Percentiles rank a stretch among this genome's conserved stretches.
These are phyloP conservation scores for Tryphoninae sp. DNA, from an alignment of 2,888 invertebrate genomes.

Conservation along the genomic window DNA sequence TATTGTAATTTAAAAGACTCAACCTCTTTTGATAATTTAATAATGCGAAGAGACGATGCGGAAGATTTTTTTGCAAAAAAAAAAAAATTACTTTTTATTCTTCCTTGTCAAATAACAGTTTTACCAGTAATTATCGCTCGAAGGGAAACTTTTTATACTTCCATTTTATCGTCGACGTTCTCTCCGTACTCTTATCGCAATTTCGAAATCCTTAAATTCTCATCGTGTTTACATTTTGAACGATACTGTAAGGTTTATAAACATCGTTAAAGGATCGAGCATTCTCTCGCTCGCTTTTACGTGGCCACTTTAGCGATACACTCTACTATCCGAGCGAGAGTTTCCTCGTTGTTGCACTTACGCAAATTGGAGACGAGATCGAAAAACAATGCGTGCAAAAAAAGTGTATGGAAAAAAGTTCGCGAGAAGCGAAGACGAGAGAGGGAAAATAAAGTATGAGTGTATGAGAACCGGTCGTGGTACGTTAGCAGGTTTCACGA, in stretches of 20 bases:
- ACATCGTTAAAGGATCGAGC: constrained; percentile 4
- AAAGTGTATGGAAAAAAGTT: constrained; percentile 10
- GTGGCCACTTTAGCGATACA: constrained; percentile 49
- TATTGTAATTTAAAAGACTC: too few species aligned
- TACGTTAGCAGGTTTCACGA: constrained; percentile 49
- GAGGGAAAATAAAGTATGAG: constrained; percentile 31
- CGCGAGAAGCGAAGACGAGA: constrained; percentile 1
- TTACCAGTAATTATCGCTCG: too few species aligned
- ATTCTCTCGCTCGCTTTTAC: constrained; percentile 17
- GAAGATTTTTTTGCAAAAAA: too few species aligned
- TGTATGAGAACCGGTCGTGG: constrained; percentile 27
- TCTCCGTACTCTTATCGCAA: too few species aligned
- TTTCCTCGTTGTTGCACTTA: constrained; percentile 65
- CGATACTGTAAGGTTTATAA: not conserved
- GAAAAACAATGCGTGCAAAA: constrained; percentile 57
- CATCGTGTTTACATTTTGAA: not conserved
- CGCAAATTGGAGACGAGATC: constrained; percentile 69
- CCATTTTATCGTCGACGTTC: too few species aligned
- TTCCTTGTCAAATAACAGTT: too few species aligned
- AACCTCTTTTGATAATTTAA: too few species aligned
- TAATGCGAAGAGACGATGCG: too few species aligned
- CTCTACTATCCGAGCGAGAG: constrained; percentile 20
- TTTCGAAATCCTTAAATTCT: not conserved
- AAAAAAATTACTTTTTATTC: too few species aligned
- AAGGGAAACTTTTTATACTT: too few species aligned